These are phyloP conservation scores for Gymnocephalus cernua DNA, from an alignment of 2,113 vertebrate genomes.

Conservation along the genomic window DNA sequence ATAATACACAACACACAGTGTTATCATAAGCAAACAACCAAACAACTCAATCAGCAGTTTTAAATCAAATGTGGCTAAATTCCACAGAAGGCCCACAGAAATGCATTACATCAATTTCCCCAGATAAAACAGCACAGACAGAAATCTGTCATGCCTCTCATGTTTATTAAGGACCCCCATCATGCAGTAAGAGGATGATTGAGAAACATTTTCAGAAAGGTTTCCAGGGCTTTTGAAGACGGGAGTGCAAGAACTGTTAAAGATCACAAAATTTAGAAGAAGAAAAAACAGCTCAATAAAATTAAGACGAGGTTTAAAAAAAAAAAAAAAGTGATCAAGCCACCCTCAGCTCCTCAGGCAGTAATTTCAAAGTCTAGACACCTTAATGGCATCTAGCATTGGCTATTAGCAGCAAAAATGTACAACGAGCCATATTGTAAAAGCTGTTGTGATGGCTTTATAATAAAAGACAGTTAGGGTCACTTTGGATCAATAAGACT, in stretches of 20 bases:
- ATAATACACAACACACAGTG: not conserved
- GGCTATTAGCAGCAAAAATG: constrained; percentile 11
- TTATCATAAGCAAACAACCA: not conserved
- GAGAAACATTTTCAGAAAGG: not conserved
- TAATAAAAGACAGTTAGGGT: constrained; percentile 33
- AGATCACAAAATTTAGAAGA: not conserved
- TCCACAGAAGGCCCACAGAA: not conserved
- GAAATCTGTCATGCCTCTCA: not conserved
- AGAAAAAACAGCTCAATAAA: not conserved
- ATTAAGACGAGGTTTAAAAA: not conserved
- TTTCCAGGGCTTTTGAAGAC: not conserved
- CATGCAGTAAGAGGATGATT: not conserved
- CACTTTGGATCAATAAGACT: constrained; percentile 49
- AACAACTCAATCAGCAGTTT: not conserved
- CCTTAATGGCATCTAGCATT: not conserved
- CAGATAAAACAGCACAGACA: not conserved
- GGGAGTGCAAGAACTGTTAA: not conserved
- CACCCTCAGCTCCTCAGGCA: not conserved
- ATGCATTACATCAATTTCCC: not conserved
- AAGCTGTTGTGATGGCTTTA: constrained; percentile 2
- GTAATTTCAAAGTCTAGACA: constrained; percentile 14
- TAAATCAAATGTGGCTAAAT: not conserved
- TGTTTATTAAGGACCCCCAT: not conserved
- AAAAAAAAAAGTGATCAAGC: not conserved
- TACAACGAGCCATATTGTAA: not conserved